Percentiles rank a stretch among this genome's conserved stretches.
phyloP scores from a whole-genome alignment of 1,140 invertebrate genomes.

The Drosophila tani region DNA sequence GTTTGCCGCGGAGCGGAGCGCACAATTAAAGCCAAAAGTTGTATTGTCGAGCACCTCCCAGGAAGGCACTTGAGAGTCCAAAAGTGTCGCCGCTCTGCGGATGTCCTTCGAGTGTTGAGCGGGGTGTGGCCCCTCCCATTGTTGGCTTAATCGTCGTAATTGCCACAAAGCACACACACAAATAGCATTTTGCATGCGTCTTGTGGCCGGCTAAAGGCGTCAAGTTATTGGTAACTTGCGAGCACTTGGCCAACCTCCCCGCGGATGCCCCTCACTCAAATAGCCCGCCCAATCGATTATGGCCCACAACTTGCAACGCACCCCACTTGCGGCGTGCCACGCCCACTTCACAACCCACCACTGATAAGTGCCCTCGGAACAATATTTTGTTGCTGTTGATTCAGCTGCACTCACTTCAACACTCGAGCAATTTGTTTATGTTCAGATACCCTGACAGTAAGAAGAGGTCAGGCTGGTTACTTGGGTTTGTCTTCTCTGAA shows the following conservation, averaged over 20 bases:
- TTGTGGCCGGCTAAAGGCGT: conserved; percentile 43
- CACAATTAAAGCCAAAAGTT: conserved; percentile 72
- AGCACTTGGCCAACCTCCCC: conserved; percentile 18
- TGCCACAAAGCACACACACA: conserved; percentile 27
- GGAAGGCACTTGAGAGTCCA: conserved; percentile 34
- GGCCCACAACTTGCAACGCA: conserved; percentile 22
- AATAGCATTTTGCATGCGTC: conserved; percentile 35
- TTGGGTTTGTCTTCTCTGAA: neutral
- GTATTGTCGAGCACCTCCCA: conserved; percentile 27
- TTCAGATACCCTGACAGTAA: conserved; percentile 27
- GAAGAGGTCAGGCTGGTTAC: neutral
- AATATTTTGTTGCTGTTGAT: conserved; percentile 75
- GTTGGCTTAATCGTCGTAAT: conserved; percentile 48
- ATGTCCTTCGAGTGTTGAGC: conserved; percentile 15
- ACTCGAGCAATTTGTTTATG: conserved; percentile 76
- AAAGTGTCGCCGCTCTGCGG: conserved; percentile 63
- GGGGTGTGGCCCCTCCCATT: conserved; percentile 35
- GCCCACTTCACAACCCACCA: conserved; percentile 20
- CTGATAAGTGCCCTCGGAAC: conserved; percentile 62
- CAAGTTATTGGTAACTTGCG: conserved; percentile 75
- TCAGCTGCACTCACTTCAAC: conserved; percentile 72
- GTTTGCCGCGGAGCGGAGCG: conserved; percentile 55
- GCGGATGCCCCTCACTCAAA: conserved; percentile 9
- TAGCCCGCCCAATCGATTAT: conserved; percentile 69
- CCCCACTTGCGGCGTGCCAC: conserved; percentile 47